Evolutionary conservation across 2,797 vertebrate species (phyloP), one percentile per base, ranked within the genome.

Genomic region (Liasis olivaceus): DNA sequence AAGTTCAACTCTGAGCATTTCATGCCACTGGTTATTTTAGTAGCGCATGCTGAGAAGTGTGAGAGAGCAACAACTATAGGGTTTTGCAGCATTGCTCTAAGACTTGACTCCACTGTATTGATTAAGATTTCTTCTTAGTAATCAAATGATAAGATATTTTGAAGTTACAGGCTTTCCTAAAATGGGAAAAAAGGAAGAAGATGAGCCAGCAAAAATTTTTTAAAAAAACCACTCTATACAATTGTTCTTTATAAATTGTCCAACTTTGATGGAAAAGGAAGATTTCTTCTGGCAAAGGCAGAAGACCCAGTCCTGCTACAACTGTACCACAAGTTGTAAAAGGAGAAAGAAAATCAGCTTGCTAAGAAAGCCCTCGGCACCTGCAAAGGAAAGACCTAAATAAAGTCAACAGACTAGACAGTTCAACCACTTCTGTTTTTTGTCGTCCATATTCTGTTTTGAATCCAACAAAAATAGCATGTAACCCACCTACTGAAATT

Each of bases 251-350:
- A 93, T 63, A 85, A 95, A 94, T 89, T 42, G 89, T 85, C 91
- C 69, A 94, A 81, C 93, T 36, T 2, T 90, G 91, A 91, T 95
- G 89, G 92, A 96, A 95, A 95, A 96, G 94, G 95, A 96, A 96
- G 93, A 31, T 56, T 22, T 31, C 86, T 26, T 47, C 77, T 87
- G 94, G 84, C 92, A 95, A 94, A 95, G 94, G 59, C 92, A 92
- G 91, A 95, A 63, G 77, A 92, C 1, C 14, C 93, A 91, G 59
- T 66, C 47, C 31, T 88, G 1, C 56, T n/a, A 8, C 51, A 85
- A 28, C 1, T 54, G 5, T 54, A 28, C 2, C 26, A 85, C 26
- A 56, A 85, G 24, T 54, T 81, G 17, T 81, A 89, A 51, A 63
- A 88, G 36, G 84, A 36, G 62, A 47, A 17, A 36, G 14, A 28